Conservation (phyloP, 2,113 vertebrate species). For the Hassar affinis region DNA sequence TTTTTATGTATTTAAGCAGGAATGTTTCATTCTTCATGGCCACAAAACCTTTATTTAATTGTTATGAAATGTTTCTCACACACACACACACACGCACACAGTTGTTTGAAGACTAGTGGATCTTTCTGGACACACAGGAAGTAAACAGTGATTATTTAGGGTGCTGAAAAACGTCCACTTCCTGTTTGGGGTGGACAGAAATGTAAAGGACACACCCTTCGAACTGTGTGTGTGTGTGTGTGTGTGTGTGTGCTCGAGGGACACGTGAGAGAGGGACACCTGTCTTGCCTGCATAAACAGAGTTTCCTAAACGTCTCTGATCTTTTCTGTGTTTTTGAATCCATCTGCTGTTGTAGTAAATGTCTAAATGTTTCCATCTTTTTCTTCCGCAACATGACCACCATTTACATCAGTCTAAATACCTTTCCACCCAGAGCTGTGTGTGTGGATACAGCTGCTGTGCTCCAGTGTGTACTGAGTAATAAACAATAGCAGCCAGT, state of each 20-base stretch:
- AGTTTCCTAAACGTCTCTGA: background rate
- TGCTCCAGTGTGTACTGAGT: background rate
- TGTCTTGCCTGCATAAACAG: background rate
- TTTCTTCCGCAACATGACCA: background rate
- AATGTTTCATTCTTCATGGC: no score
- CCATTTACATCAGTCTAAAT: background rate
- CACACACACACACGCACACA: background rate
- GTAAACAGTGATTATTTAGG: conserved; percentile 64
- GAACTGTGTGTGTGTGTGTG: conserved; percentile 27
- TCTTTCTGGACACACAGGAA: conserved; percentile 51
- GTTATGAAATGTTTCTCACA: background rate
- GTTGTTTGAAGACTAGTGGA: conserved; percentile 10
- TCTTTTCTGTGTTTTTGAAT: conserved; percentile 26
- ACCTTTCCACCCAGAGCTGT: background rate
- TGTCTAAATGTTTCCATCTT: conserved; percentile 17
- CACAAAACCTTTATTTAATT: background rate
- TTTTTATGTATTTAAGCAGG: no score
- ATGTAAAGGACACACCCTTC: conserved; percentile 43
- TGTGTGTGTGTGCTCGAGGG: conserved; percentile 32
- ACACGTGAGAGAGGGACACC: background rate
- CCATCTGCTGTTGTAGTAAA: conserved; percentile 13
- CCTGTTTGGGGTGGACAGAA: conserved; percentile 58
- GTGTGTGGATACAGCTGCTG: conserved; percentile 20
- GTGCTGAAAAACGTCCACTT: conserved; percentile 63
- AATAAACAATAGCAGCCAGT: conserved; percentile 11